phyloP scores from a whole-genome alignment of 2,113 vertebrate genomes.

The Xiphorhynchus elegans region DNA sequence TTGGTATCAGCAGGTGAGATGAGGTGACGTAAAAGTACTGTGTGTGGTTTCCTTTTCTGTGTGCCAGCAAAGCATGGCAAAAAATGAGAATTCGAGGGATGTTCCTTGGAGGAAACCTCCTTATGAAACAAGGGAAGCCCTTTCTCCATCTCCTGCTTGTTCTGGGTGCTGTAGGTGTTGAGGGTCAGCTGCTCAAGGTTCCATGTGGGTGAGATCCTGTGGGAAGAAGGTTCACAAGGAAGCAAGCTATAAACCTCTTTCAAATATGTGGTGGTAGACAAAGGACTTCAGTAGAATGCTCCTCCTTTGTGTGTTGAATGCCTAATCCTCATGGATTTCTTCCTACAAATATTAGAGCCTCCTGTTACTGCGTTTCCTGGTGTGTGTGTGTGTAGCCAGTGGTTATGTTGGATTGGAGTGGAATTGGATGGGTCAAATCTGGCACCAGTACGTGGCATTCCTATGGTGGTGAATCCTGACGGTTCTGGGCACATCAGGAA shows the following conservation, averaged over 20 bases:
- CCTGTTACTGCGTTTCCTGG: background rate
- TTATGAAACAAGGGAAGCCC: background rate
- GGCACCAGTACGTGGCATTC: background rate
- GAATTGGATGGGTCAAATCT: background rate
- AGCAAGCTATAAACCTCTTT: background rate
- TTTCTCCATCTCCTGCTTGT: background rate
- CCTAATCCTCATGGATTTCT: background rate
- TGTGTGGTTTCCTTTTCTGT: background rate
- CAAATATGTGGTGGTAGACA: background rate
- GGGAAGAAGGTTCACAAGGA: background rate
- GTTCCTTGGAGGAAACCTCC: background rate
- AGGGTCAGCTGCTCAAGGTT: background rate
- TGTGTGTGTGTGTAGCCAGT: too few species aligned
- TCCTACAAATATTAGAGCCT: background rate
- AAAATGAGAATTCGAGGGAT: background rate
- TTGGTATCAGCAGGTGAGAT: rapidly evolving
- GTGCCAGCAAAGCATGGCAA: background rate
- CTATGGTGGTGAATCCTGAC: background rate
- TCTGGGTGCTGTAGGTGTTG: background rate
- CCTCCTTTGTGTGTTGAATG: background rate
- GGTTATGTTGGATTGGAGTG: rapidly evolving
- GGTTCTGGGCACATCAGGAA: background rate
- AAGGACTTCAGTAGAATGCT: background rate
- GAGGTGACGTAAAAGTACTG: background rate
- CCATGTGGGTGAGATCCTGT: rapidly evolving